Evolutionary conservation across 2,113 vertebrate species (phyloP).

Genomic region (Eretmochelys imbricata): DNA sequence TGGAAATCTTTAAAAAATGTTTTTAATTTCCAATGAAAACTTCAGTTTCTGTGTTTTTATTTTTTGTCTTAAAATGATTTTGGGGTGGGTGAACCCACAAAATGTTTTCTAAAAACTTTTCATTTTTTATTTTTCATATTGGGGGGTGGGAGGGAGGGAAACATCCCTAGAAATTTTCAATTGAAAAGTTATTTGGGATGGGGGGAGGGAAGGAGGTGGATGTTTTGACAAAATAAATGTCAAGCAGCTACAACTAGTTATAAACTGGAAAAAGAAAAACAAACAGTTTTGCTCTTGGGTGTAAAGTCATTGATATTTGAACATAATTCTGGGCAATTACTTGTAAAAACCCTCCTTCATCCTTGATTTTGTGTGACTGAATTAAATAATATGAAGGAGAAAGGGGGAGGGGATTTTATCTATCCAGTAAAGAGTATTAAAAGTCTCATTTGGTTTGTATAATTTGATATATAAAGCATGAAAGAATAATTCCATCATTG

Average conservation of each 20-base stretch:
- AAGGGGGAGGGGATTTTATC: background rate
- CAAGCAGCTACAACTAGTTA: background rate
- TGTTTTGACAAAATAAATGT: background rate
- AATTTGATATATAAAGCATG: background rate
- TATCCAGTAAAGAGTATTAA: background rate
- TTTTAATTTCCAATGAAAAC: background rate
- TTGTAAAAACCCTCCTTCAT: background rate
- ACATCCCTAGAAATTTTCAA: background rate
- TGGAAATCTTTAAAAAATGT: background rate
- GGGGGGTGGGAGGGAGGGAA: no score
- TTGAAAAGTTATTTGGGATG: background rate
- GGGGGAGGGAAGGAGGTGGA: background rate
- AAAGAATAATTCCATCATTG: background rate
- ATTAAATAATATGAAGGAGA: background rate
- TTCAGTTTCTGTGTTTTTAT: background rate
- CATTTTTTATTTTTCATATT: background rate
- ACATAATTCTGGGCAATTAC: background rate
- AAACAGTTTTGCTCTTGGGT: background rate
- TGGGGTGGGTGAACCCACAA: no score
- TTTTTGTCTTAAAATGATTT: no score
- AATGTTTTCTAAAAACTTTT: background rate
- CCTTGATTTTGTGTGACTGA: background rate
- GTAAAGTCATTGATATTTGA: background rate
- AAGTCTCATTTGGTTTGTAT: background rate
- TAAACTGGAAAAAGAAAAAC: background rate